Percentiles rank a stretch among this genome's conserved stretches.
phyloP scores from a whole-genome alignment of 2,113 vertebrate genomes.

The Platanista minor region DNA sequence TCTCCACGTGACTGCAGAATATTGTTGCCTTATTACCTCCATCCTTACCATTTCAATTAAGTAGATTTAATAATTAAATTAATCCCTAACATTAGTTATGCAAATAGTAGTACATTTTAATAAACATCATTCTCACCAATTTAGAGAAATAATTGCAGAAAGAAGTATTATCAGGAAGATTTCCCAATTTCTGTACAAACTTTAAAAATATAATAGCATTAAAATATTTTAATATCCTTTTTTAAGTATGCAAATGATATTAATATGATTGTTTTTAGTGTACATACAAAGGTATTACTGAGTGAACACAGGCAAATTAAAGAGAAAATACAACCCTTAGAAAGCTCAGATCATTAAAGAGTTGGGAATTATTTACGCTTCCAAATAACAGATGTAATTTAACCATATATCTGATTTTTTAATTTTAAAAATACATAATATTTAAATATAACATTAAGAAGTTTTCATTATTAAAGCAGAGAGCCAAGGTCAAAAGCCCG shows the following conservation, averaged over 20 bases:
- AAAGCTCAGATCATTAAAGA: background rate
- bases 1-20: background rate
- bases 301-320: background rate
- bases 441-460: constrained; percentile 2
- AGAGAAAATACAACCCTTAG: constrained; percentile 7
- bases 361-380: background rate
- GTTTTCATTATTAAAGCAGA: background rate
- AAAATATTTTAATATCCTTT: constrained; percentile 29
- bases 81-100: constrained; percentile 33
- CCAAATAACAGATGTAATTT: constrained; percentile 8
- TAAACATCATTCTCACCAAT: background rate
- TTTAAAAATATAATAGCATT: constrained; percentile 32
- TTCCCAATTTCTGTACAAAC: constrained; percentile 30
- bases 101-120: background rate
- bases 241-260: background rate
- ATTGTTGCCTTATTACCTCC: background rate
- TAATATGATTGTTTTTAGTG: background rate
- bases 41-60: background rate
- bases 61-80: constrained; percentile 22
- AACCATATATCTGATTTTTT: background rate
- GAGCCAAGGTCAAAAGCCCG: background rate
- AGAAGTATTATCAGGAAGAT: background rate
- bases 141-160: constrained; percentile 28
- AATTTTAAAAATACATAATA: background rate
- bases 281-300: background rate